Base-by-base conservation (phyloP, 2,797 vertebrate species). In the Sebastes minor region DNA sequence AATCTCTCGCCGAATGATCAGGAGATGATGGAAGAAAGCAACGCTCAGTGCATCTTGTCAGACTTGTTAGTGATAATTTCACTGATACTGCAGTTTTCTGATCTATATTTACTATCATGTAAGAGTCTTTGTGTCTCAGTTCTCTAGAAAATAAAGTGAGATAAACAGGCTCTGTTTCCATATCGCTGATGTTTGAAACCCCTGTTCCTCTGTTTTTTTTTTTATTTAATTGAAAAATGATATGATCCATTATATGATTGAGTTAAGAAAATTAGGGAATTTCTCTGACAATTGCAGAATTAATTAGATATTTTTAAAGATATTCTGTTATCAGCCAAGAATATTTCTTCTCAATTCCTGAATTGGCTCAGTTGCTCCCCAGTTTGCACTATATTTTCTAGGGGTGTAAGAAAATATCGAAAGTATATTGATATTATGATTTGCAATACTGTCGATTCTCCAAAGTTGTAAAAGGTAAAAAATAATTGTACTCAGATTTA, bases 1-100 rank as follows among this genome's bases (percentile, higher is more conserved):
- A 91, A 92, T 91, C 80, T 88, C 89, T 86, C 4, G 6, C 71
- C 27, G 76, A 76, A 64, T 84, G 83, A 91, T 79, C 67, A 62
- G 66, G 71, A 38, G 59, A 80, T 87, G 83, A 91, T 83, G 85
- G 82, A 78, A 25, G 74, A 78, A 88, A 77, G 71, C 81, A 55
- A 46, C 30, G 25, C 70, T 42, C 53, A 5, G 63, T 80, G 42
- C 68, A 32, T 78, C 59, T 70, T 81, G 79, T 82, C 63, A 53
- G 62, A 30, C 68, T 59, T 81, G 74, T 78, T 84, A 71, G 66
- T 13, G 35, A 69, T 85, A 20, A 82, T 85, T 76, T 78, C 38
- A 49, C 60, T 73, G 28, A 59, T 49, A 3, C 28, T 64, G 71
- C 13, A 42, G 57, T 76, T 73, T 71, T 56, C 53, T 59, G 65